Evolutionary conservation across 1,140 invertebrate genomes (phyloP), one percentile per base, ranked within the genome.

Genomic region (Ganaspis sp.): DNA sequence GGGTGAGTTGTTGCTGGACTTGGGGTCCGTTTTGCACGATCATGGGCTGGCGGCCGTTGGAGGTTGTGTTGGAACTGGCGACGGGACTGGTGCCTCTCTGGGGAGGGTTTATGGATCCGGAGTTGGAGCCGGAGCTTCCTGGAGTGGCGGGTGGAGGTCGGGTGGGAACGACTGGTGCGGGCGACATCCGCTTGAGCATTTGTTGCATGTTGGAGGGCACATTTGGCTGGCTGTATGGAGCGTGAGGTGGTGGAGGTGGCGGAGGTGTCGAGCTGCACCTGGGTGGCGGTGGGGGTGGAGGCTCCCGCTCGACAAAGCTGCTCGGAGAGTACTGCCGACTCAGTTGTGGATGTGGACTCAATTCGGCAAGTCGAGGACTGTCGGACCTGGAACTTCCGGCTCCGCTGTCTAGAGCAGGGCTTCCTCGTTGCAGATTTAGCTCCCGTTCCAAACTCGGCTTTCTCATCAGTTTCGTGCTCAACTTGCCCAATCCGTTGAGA

Each of bases 341-440:
- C 71, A 93, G 84, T 37, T 93, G 92, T 19, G 88, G 89, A 85
- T 93, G 92, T 75, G 95, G 93, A 78, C 88, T 86, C 5, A 90
- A 80, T 54, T 90, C 90, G 0, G 88, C 84, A 21, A 90, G 74
- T n/a, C 95, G 92, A 0, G 97, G 96, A 90, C 96, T 97, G 85
- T 98, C 97, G 0, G 97, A 98, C 26, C 97, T 92, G 9, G 96
- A 97, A 86, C 96, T 97, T 17, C 95, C 96, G 15, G 96, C 96
- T 8, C 96, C 96, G 54, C 96, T 97, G 81, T 97, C 97, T 53
- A 97, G 91, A 0, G 96, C 96, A 0, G 97, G 96, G 89, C 96
- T 97, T 9, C 95, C 95, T 72, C 96, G 92, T 71, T 95, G 94
- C 23, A 95, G 89, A 82, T 91, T 93, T 19, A 95, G 87, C 86